Base-by-base conservation (phyloP, 2,113 vertebrate species). In the Sorex fumeus region DNA sequence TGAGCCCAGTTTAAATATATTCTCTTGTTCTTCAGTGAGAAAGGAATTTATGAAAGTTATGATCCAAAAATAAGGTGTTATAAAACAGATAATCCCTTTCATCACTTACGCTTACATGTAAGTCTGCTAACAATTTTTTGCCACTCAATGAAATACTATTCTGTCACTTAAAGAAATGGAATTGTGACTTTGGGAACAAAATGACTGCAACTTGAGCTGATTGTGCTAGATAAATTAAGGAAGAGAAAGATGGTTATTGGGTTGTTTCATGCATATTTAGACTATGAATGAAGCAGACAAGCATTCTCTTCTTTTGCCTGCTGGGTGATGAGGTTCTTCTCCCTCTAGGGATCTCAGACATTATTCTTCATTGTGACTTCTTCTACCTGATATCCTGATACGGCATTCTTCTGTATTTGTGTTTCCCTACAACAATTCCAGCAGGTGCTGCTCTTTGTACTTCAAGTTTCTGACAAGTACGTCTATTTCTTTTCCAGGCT, bases 1-100 rank as follows among this genome's bases (percentile, higher is more conserved):
- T 70, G 36, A 79, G 6, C 19, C 36, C 90, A 82, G 3, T 89
- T 91, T 71, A 87, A 87, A 71, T 90, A 64, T 53, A 50, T 74
- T 87, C 47, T 85, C 69, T 89, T 93, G 25, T 64, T 84, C 76
- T 95, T 89, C 71, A 36, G 28, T 82, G 47, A 82, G 66, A 87
- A 87, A 32, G 5, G 0, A 94, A 40, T 84, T 88, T 78, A 43
- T 87, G 36, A 40, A 45, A 6, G 15, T 36, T 13, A 45, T 76
- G 40, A 87, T 62, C 36, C 57, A 43, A 84, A 94, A 95, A 28
- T 47, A 40, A 90, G 66, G 66, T 88, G 45, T 45, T 88, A 79
- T 16, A 91, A 90, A 92, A 76, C n/a, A 25, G 75, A 93, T 32
- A 84, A 47, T 74, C 23, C 3, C 57, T 89, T 90, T 94, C 27